Evolutionary conservation across 2,113 vertebrate species (phyloP).

Genomic region (Lates calcarifer): DNA sequence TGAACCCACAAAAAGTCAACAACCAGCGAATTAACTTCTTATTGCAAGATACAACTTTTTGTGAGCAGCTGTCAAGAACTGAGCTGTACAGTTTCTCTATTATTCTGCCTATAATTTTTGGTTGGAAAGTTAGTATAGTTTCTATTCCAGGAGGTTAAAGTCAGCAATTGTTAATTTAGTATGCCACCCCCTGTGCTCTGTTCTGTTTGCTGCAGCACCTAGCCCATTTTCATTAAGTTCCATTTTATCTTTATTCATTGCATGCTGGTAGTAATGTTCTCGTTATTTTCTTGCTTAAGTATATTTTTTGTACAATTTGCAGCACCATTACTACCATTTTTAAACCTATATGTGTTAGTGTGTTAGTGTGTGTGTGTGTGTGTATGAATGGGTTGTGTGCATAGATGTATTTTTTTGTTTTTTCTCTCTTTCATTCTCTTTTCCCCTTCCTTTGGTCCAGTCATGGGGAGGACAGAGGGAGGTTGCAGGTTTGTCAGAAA

Average conservation of each 20-base stretch:
- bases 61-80: too few species aligned
- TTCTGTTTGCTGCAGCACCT: neutral
- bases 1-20: too few species aligned
- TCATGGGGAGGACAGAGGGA: conserved; percentile 65
- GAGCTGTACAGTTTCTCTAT: too few species aligned
- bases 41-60: too few species aligned
- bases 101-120: too few species aligned
- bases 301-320: neutral
- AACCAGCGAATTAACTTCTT: too few species aligned
- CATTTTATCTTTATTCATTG: neutral
- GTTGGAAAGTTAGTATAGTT: too few species aligned
- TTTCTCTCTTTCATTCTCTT: conserved; percentile 16
- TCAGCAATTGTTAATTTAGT: neutral
- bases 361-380: too few species aligned
- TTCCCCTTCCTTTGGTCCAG: conserved; percentile 32
- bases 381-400: too few species aligned
- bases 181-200: neutral
- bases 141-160: neutral
- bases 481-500: conserved; percentile 63
- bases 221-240: neutral
- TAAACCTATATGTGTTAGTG: too few species aligned
- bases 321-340: neutral
- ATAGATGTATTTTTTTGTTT: conserved; percentile 2
- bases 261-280: neutral
- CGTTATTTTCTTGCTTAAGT: too few species aligned